Evolutionary conservation across 2,888 invertebrate species (phyloP), one percentile per base, ranked within the genome.

Genomic region (Eristalis pertinax): DNA sequence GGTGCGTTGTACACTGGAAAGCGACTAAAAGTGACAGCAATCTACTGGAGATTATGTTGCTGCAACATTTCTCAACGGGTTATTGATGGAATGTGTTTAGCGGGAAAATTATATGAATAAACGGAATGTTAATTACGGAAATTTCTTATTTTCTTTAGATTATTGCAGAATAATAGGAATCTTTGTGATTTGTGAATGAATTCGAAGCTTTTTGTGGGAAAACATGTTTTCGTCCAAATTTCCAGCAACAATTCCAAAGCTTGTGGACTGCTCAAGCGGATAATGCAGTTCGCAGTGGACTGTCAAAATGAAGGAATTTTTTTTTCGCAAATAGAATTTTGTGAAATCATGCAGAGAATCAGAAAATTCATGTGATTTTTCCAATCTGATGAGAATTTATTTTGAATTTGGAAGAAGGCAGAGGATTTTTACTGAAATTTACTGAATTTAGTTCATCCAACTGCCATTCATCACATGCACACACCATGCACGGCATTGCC

Each of bases 31-130:
- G 56, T 64, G 65, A 72, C 70, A 78, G 56, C 0, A 24, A 29
- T 11, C 1, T 5, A 5, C 32, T 35, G 58, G 32, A 11, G 26
- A 15, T 15, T 64, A 60, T 72, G 72, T 73, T 72, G 72, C 65
- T 26, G 70, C 79, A 79, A 60, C 60, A 67, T 24, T 3, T 7
- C 5, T 63, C 43, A 35, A 32, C 32, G 43, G 24, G 29, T 68
- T 5, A 68, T 50, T 1, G 68, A 32, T n/a, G 43, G 29, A 4
- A 32, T n/a, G 62, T 29, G 0, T 72, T 26, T n/a, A 13, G 26
- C n/a, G 7, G 8, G n/a, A 4, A n/a, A 50, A 5, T 1, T 7
- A n/a, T 5, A 7, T 19, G n/a, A n/a, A 50, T 50, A 19, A 50
- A 19, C 19, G 43, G 43, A n/a, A 50, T n/a, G n/a, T 50, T 50